Conservation (phyloP, 2,113 vertebrate species). For the Furnarius figulus region DNA sequence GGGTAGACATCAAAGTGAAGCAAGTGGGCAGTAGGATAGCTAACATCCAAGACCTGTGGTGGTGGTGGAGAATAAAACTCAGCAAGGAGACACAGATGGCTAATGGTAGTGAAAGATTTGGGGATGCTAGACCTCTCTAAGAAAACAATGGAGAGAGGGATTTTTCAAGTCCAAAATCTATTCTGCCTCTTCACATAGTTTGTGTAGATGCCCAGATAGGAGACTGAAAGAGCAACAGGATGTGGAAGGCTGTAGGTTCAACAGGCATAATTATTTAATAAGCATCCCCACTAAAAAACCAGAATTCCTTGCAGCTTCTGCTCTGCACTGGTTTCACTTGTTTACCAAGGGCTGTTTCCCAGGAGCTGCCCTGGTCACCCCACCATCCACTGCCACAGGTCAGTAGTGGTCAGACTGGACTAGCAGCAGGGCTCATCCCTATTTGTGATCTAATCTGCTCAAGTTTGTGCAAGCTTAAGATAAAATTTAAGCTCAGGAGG, state of each 20-base stretch:
- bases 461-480: not conserved
- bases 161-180: not conserved
- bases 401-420: not conserved
- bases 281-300: not conserved
- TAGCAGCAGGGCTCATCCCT: not conserved
- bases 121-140: not conserved
- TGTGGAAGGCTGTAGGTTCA: not conserved
- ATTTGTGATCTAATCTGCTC: not conserved
- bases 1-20: not conserved
- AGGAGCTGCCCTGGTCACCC: not conserved
- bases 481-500: not conserved
- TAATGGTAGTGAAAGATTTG: not conserved
- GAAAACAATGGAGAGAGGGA: not conserved
- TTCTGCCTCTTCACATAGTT: not conserved
- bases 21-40: not conserved
- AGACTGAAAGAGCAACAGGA: not conserved
- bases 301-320: not conserved
- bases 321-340: rapidly evolving
- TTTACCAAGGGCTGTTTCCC: not conserved
- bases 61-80: not conserved
- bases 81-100: not conserved
- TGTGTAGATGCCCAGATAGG: not conserved
- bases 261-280: not conserved
- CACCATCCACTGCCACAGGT: not conserved
- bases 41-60: not conserved